Percentiles rank a stretch among this genome's conserved stretches.
phyloP scores from a whole-genome alignment of 2,888 invertebrate genomes.

The Baronia brevicornis region DNA sequence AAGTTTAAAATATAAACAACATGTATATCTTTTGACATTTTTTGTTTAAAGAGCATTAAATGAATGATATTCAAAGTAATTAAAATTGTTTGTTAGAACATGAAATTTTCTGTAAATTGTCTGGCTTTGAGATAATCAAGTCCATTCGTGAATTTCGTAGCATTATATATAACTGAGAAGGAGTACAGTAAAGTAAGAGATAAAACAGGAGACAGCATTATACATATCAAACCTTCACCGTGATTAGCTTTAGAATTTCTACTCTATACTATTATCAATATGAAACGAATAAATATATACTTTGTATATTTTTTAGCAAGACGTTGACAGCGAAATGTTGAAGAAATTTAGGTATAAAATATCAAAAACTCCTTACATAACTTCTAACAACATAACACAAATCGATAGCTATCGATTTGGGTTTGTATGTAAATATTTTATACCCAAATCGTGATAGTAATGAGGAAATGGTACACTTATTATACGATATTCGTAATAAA shows the following conservation, averaged over 20 bases:
- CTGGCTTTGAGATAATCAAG: too few relatives aligned
- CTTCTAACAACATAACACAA: too few relatives aligned
- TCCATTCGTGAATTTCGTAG: slow-evolving; percentile 8
- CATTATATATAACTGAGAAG: slow-evolving; percentile 33
- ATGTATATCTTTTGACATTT: too few relatives aligned
- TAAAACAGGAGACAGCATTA: slow-evolving; percentile 29
- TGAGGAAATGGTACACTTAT: slow-evolving; percentile 2
- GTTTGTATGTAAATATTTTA: too few relatives aligned
- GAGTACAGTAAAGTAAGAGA: slow-evolving; percentile 25
- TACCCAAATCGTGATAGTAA: slow-evolving; percentile 4
- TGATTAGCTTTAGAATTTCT: slow-evolving; percentile 42
- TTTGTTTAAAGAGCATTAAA: slow-evolving; percentile 15
- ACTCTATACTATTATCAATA: too few relatives aligned
- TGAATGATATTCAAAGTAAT: too few relatives aligned
- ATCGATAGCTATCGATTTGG: too few relatives aligned
- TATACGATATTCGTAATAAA: slow-evolving; percentile 24
- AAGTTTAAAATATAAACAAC: slow-evolving; percentile 2
- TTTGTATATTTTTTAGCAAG: slow-evolving; percentile 7
- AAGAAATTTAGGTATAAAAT: slow-evolving; percentile 9
- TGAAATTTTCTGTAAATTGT: too few relatives aligned
- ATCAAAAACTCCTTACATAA: slow-evolving; percentile 2
- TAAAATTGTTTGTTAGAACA: slow-evolving; percentile 3
- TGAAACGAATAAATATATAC: too few relatives aligned
- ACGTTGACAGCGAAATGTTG: slow-evolving; percentile 1
- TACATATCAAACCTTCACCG: slow-evolving; percentile 73